A percentile compares a stretch with the other conserved stretches of the same genome.
Conservation (phyloP, 1,140 invertebrate genomes). For the Saccostrea glomerata region DNA sequence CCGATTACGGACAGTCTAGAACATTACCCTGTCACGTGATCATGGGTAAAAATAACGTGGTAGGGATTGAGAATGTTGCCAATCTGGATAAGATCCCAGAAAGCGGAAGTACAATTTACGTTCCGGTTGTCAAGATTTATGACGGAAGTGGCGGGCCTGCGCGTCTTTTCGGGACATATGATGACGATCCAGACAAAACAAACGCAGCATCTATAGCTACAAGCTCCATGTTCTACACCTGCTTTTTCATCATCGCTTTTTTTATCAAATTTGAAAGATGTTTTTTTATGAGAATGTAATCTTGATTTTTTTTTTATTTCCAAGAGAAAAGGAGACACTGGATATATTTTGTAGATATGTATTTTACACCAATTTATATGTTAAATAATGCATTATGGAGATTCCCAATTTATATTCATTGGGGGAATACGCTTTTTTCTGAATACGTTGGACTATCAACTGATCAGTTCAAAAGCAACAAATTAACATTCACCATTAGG, state of each 20-base stretch:
- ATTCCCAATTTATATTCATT: no score
- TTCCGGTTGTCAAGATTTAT: conserved; percentile 52
- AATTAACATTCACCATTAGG: no score
- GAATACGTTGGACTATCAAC: no score
- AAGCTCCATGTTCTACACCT: not conserved
- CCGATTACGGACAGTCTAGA: conserved; percentile 80
- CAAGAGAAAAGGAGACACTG: no score
- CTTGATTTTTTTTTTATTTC: no score
- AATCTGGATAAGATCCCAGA: conserved; percentile 58
- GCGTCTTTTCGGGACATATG: conserved; percentile 56
- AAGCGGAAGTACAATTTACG: conserved; percentile 52
- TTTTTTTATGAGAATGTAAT: no score
- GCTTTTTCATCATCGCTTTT: not conserved
- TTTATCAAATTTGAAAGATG: not conserved
- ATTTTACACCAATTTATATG: no score
- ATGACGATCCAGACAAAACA: conserved; percentile 50
- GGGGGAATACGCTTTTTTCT: no score
- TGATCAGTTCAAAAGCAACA: no score
- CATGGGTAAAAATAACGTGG: conserved; percentile 43
- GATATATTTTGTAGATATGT: no score
- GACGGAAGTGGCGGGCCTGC: conserved; percentile 58
- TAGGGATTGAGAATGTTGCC: conserved; percentile 58
- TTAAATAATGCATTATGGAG: no score
- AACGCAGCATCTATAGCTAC: not conserved
- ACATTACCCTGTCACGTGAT: conserved; percentile 45